These are phyloP conservation scores for Tetragnatha montana DNA, from an alignment of 2,888 invertebrate species.

Conservation along the genomic window DNA sequence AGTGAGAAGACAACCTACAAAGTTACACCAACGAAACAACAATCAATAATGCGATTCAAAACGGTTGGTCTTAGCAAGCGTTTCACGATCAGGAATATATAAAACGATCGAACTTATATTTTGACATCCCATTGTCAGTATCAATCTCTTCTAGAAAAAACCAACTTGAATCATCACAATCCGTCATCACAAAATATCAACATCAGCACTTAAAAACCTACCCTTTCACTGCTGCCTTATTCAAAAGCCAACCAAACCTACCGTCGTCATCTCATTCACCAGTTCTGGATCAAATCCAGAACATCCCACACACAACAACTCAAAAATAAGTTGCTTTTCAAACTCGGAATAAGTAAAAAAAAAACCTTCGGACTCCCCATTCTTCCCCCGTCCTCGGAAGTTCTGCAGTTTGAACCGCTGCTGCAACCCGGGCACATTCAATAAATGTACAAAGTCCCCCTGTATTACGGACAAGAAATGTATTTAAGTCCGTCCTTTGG, in stretches of 20 bases:
- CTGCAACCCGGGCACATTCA: conserved; percentile 37
- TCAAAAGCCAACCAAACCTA: not conserved
- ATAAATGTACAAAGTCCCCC: conserved; percentile 31
- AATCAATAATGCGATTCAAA: no score
- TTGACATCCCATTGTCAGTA: no score
- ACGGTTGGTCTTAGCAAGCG: no score
- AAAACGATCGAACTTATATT: no score
- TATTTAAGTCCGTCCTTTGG: conserved; percentile 30
- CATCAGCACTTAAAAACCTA: not conserved
- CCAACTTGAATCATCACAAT: no score
- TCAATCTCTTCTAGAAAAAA: no score
- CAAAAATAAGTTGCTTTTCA: conserved; percentile 52
- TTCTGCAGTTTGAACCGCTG: not conserved
- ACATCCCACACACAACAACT: conserved; percentile 52
- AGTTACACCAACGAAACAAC: no score
- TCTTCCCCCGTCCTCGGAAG: conserved; percentile 7
- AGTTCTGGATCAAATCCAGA: conserved; percentile 49
- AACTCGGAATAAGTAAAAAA: not conserved
- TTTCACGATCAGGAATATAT: no score
- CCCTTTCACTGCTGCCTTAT: not conserved
- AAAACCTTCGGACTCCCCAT: not conserved
- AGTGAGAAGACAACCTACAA: no score
- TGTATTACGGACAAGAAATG: conserved; percentile 48
- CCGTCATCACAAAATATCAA: no score
- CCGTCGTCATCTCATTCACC: not conserved